These are phyloP conservation scores for Mythimna albipuncta DNA, from an alignment of 2,888 invertebrate species.

Conservation along the genomic window DNA sequence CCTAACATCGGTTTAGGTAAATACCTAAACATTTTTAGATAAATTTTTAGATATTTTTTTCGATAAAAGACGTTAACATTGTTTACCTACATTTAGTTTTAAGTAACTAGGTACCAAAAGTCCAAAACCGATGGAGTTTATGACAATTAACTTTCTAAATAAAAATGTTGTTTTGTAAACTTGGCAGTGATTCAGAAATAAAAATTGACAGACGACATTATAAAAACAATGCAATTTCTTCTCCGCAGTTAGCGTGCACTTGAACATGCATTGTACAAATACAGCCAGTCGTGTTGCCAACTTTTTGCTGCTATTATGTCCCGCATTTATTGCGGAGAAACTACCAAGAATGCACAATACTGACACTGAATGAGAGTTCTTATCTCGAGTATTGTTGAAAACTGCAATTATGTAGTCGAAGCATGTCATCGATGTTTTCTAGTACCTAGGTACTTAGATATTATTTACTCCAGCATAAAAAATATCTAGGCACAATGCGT, in stretches of 20 bases:
- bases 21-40: too few relatives aligned
- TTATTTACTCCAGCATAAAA: constrained; percentile 12
- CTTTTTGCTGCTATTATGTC: constrained; percentile 14
- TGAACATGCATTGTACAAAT: constrained; percentile 5
- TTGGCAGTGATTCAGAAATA: too few relatives aligned
- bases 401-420: constrained; percentile 8
- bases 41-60: too few relatives aligned
- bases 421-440: constrained; percentile 10
- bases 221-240: constrained; percentile 5
- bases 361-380: constrained; percentile 20
- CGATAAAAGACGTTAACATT: too few relatives aligned
- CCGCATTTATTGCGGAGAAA: constrained; percentile 34
- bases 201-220: background rate
- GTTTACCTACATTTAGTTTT: too few relatives aligned
- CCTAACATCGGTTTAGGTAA: too few relatives aligned
- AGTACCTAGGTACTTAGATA: too few relatives aligned
- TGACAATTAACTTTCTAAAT: too few relatives aligned
- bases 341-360: constrained; percentile 33
- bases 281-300: constrained; percentile 10
- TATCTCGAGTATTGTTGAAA: constrained; percentile 19
- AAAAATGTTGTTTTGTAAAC: too few relatives aligned
- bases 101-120: too few relatives aligned
- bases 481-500: too few relatives aligned
- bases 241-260: background rate
- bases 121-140: too few relatives aligned